A percentile compares a stretch with the other conserved stretches of the same genome.
phyloP scores from a whole-genome alignment of 2,888 invertebrate genomes.

The Augiades crinisus region DNA sequence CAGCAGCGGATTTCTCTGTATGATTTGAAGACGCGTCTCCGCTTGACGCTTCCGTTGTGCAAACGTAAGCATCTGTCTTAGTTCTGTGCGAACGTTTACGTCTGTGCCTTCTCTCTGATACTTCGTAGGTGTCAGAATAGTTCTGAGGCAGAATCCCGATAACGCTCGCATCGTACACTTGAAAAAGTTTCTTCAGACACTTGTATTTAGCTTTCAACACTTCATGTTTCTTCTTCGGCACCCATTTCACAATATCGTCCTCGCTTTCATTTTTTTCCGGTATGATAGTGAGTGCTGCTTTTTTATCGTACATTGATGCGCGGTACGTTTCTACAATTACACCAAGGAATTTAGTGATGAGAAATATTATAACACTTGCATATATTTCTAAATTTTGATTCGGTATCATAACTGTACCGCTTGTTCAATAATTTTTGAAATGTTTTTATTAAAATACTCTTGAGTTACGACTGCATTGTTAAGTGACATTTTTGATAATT shows the following conservation, averaged over 20 bases:
- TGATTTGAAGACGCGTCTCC: conserved; percentile 40
- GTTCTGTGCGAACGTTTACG: conserved; percentile 58
- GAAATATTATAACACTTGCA: conserved; percentile 51
- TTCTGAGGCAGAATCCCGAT: conserved; percentile 59
- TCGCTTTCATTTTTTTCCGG: conserved; percentile 56
- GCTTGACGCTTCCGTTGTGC: conserved; percentile 50
- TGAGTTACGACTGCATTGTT: conserved; percentile 45
- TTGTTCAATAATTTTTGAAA: conserved; percentile 38
- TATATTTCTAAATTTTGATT: conserved; percentile 59
- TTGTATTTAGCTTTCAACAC: conserved; percentile 72
- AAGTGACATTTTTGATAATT: conserved; percentile 48
- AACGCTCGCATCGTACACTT: conserved; percentile 69
- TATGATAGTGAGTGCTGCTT: conserved; percentile 50
- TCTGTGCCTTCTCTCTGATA: conserved; percentile 30
- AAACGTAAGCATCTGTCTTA: conserved; percentile 60
- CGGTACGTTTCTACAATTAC: conserved; percentile 34
- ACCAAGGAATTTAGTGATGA: conserved; percentile 56
- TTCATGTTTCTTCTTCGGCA: conserved; percentile 72
- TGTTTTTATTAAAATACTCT: conserved; percentile 26
- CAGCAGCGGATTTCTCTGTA: conserved; percentile 40
- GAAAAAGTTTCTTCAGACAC: conserved; percentile 69
- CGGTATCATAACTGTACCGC: conserved; percentile 57
- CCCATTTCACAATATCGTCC: conserved; percentile 57
- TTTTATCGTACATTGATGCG: conserved; percentile 45
- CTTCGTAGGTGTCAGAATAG: conserved; percentile 24